phyloP scores from a whole-genome alignment of 1,140 invertebrate genomes.

The Stegodyphus dumicola region DNA sequence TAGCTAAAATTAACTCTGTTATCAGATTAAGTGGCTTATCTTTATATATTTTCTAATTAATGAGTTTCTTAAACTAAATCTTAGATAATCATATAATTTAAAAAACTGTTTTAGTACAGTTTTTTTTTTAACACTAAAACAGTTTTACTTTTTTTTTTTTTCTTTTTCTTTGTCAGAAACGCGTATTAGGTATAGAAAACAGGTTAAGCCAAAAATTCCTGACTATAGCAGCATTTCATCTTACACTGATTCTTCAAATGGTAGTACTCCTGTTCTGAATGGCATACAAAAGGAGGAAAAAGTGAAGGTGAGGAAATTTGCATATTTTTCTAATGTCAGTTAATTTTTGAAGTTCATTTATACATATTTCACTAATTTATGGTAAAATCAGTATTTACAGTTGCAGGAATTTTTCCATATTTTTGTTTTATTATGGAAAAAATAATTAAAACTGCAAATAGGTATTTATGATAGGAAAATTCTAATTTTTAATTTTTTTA shows the following conservation, averaged over 20 bases:
- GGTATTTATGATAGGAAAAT: too few species aligned
- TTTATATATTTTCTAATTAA: background rate
- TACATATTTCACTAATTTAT: too few species aligned
- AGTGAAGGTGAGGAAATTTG: background rate
- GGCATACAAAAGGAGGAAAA: background rate
- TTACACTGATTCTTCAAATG: background rate
- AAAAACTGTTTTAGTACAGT: too few species aligned
- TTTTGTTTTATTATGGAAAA: too few species aligned
- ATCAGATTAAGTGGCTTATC: background rate
- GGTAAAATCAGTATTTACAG: too few species aligned
- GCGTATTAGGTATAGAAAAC: background rate
- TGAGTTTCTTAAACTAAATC: background rate
- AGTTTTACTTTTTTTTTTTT: background rate
- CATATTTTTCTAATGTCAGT: background rate
- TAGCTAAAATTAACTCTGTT: too few species aligned
- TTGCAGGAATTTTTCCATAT: too few species aligned
- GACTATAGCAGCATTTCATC: background rate
- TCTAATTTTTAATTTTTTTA: too few species aligned
- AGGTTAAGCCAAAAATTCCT: slow-evolving; percentile 31
- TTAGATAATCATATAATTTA: background rate
- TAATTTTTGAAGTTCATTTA: too few species aligned
- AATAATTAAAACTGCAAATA: too few species aligned
- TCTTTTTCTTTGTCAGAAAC: background rate
- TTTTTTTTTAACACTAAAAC: too few species aligned
- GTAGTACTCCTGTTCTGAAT: background rate